These are phyloP conservation scores for Syrista parreyssii DNA, from an alignment of 2,888 invertebrate genomes.

Conservation along the genomic window DNA sequence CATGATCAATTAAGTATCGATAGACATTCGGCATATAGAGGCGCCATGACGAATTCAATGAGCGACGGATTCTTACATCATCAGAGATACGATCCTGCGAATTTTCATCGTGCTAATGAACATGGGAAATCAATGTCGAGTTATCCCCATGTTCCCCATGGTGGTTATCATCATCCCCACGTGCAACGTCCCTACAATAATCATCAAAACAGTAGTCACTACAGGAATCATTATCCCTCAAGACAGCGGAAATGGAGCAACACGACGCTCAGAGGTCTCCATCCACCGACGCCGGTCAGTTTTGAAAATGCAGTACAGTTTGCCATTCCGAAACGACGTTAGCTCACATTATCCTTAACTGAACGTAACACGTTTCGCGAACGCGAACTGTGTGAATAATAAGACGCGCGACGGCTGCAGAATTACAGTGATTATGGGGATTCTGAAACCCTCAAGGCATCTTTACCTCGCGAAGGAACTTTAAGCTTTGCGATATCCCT, in stretches of 20 bases:
- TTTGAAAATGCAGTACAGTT: not conserved
- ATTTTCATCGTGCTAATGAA: conserved; percentile 31
- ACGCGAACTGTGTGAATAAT: conserved; percentile 44
- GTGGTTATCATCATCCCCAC: conserved; percentile 35
- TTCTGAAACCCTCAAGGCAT: conserved; percentile 28
- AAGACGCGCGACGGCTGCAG: conserved; percentile 41
- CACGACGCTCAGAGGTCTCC: conserved; percentile 45
- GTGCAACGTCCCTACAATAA: conserved; percentile 33
- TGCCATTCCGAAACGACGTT: not conserved
- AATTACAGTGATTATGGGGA: conserved; percentile 60
- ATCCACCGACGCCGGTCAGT: conserved; percentile 51
- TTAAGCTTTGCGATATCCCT: conserved; percentile 14
- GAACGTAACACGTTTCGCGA: conserved; percentile 43
- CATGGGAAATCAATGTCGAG: conserved; percentile 15
- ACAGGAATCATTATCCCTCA: conserved; percentile 33
- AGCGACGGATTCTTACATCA: conserved; percentile 19
- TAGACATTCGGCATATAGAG: conserved; percentile 22
- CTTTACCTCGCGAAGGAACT: conserved; percentile 20
- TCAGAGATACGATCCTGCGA: conserved; percentile 29
- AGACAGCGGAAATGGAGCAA: conserved; percentile 51
- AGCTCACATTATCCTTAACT: conserved; percentile 27
- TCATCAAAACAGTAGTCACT: conserved; percentile 36
- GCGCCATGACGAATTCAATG: not conserved
- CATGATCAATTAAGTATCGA: conserved; percentile 28
- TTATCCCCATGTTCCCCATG: conserved; percentile 33